Evolutionary conservation across 37 sponge, comb jelly and placozoan species (phyloP).

Genomic region (Bolinopsis microptera): DNA sequence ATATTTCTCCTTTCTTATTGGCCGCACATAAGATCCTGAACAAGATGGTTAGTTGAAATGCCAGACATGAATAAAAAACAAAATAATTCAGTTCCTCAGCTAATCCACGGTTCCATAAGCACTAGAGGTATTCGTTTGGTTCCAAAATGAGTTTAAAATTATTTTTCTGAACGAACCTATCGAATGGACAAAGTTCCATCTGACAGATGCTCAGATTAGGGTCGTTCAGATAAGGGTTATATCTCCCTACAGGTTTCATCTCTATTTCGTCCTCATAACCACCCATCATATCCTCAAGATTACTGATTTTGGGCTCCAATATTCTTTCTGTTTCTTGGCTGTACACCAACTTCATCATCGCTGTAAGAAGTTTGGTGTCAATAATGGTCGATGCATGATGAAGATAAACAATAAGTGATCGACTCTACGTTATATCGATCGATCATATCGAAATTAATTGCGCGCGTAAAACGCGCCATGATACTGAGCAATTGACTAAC

Average conservation of each 20-base stretch:
- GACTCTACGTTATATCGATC: too few relatives aligned
- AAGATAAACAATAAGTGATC: too few relatives aligned
- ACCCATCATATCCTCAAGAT: conserved; percentile 14
- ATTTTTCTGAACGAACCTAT: not conserved
- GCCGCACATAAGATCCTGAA: conserved; percentile 43
- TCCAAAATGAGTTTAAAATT: too few relatives aligned
- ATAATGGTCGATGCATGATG: too few relatives aligned
- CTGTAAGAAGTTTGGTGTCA: not conserved
- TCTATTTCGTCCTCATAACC: conserved; percentile 16
- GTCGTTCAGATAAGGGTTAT: conserved; percentile 40
- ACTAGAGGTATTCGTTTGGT: too few relatives aligned
- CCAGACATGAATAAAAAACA: too few relatives aligned
- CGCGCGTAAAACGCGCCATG: not conserved
- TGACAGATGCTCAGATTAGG: conserved; percentile 21
- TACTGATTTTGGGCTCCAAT: not conserved
- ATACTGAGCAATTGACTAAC: not conserved
- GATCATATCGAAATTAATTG: not conserved
- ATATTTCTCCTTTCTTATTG: conserved; percentile 25
- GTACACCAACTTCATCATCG: conserved; percentile 65
- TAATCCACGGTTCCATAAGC: too few relatives aligned
- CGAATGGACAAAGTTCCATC: conserved; percentile 58
- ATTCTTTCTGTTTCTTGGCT: conserved; percentile 49
- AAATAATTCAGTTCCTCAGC: too few relatives aligned
- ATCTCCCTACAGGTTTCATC: conserved; percentile 1
- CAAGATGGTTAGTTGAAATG: not conserved